These are phyloP conservation scores for Crocidura indochinensis DNA, from an alignment of 2,797 vertebrate genomes.

Conservation along the genomic window DNA sequence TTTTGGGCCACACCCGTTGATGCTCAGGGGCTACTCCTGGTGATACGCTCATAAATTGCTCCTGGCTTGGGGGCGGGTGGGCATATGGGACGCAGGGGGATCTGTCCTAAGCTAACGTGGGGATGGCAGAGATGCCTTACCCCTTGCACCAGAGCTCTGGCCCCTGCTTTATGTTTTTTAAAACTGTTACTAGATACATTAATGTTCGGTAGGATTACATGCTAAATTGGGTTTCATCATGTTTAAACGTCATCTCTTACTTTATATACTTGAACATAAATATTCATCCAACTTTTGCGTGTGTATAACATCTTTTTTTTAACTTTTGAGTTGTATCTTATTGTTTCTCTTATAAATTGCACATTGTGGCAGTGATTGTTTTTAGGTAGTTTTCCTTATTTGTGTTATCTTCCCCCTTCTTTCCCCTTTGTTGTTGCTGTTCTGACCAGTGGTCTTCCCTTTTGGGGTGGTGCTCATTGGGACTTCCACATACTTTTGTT, in stretches of 20 bases:
- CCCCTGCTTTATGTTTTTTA: constrained; percentile 44
- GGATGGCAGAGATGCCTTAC: too few relatives aligned
- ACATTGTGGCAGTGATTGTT: neutral
- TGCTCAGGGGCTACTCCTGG: too few relatives aligned
- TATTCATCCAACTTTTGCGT: neutral
- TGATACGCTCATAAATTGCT: too few relatives aligned
- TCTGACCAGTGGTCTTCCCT: too few relatives aligned
- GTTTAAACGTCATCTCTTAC: constrained; percentile 10
- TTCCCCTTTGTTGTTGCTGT: neutral
- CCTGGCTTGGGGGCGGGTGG: too few relatives aligned
- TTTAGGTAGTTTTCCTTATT: neutral
- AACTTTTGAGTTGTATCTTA: neutral
- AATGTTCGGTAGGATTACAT: neutral
- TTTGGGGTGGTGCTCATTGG: too few relatives aligned
- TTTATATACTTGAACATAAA: neutral
- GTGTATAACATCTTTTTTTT: neutral
- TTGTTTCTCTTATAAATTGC: neutral
- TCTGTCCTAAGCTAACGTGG: too few relatives aligned
- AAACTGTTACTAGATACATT: constrained; percentile 2
- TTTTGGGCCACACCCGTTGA: too few relatives aligned
- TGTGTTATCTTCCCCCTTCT: neutral
- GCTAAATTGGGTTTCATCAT: constrained; percentile 32
- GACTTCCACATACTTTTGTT: too few relatives aligned
- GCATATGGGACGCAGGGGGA: too few relatives aligned
- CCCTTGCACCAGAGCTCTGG: too few relatives aligned